Conservation (phyloP, 2,888 invertebrate genomes). For the Thereva nobilitata region DNA sequence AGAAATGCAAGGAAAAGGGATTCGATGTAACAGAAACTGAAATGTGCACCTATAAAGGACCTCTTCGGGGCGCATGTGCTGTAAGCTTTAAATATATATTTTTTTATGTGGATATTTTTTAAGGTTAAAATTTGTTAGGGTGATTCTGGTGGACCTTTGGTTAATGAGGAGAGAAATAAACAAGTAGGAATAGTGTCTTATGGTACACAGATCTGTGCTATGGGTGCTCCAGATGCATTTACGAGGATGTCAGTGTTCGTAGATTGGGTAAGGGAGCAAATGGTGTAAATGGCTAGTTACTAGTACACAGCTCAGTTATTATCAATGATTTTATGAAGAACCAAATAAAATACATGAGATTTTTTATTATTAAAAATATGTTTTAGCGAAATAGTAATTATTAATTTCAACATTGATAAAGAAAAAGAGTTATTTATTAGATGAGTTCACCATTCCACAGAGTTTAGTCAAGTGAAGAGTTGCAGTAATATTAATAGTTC, state of each 20-base stretch:
- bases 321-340: background rate
- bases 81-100: constrained; percentile 42
- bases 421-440: too few species aligned
- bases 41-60: constrained; percentile 51
- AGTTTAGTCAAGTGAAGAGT: too few species aligned
- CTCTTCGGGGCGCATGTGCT: constrained; percentile 51
- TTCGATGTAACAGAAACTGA: constrained; percentile 52
- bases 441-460: too few species aligned
- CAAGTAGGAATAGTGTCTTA: constrained; percentile 55
- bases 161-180: constrained; percentile 45
- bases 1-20: constrained; percentile 50
- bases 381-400: too few species aligned
- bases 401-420: too few species aligned
- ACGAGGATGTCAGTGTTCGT: constrained; percentile 54
- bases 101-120: constrained; percentile 28
- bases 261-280: constrained; percentile 51
- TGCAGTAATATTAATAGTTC: too few species aligned
- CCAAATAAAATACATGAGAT: too few species aligned
- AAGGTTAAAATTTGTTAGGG: too few species aligned
- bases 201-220: constrained; percentile 46
- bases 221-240: constrained; percentile 52
- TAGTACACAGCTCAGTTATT: background rate
- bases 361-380: too few species aligned
- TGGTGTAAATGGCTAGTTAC: constrained; percentile 36
- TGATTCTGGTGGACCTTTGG: constrained; percentile 57